Evolutionary conservation across 2,113 vertebrate genomes (phyloP).

Genomic region (Fulica atra): DNA sequence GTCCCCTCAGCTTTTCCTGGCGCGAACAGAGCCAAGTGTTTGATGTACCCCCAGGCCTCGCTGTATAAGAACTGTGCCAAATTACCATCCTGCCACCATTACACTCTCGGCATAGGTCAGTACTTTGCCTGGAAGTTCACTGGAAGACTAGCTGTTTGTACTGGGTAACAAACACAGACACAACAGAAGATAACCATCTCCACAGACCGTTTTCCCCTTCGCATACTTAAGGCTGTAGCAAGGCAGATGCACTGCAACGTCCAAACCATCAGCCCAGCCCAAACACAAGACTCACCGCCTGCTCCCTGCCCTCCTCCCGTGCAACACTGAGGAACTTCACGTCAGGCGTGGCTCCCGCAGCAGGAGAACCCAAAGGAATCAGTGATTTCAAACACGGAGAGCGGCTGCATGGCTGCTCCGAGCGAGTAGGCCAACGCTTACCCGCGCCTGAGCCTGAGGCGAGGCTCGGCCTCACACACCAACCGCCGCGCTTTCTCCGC

Average conservation of each 20-base stretch:
- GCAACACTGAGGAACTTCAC: accelerated
- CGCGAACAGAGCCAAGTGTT: accelerated
- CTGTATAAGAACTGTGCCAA: neutral
- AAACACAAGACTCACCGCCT: accelerated
- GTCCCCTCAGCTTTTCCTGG: neutral
- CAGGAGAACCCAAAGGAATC: neutral
- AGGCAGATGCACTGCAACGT: accelerated
- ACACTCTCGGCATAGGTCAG: accelerated
- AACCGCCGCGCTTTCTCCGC: neutral
- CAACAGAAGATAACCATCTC: neutral
- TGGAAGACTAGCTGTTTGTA: too few species aligned
- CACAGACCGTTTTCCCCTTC: accelerated
- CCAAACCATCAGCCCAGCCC: neutral
- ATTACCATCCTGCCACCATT: neutral
- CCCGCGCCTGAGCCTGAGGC: accelerated
- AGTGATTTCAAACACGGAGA: accelerated
- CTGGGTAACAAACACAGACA: accelerated
- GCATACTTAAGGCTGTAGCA: neutral
- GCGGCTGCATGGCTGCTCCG: accelerated
- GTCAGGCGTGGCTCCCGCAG: accelerated
- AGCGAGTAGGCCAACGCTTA: accelerated
- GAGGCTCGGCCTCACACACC: neutral
- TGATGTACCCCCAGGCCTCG: neutral
- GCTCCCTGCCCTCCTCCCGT: accelerated
- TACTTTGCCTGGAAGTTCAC: accelerated